A percentile compares a stretch with the other conserved stretches of the same genome.
Evolutionary conservation across 2,797 vertebrate species (phyloP).

Genomic region (Acipenser transmontanus): DNA sequence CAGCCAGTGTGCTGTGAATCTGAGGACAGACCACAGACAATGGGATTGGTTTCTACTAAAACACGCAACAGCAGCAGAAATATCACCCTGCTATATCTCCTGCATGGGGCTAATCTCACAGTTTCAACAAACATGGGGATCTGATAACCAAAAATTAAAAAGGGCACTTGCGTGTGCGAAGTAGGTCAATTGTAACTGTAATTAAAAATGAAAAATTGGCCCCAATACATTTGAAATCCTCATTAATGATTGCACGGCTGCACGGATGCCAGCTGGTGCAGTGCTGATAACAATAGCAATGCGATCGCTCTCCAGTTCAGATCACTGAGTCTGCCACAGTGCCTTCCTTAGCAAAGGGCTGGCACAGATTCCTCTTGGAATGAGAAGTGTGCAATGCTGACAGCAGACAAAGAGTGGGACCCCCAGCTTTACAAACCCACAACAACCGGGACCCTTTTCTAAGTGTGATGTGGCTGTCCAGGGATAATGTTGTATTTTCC

Average conservation of each 20-base stretch:
- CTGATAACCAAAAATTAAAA: constrained; percentile 23
- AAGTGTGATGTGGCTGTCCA: too few relatives aligned
- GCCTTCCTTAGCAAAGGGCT: background rate
- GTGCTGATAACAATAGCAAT: background rate
- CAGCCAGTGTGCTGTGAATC: too few relatives aligned
- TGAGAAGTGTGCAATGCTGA: background rate
- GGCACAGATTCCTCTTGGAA: background rate
- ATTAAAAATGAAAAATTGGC: constrained; percentile 4
- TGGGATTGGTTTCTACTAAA: too few relatives aligned
- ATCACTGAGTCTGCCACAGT: background rate
- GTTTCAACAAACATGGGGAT: background rate
- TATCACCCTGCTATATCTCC: background rate
- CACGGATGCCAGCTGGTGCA: constrained; percentile 4
- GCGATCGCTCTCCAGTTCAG: background rate
- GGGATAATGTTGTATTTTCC: too few relatives aligned
- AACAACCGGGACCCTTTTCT: too few relatives aligned
- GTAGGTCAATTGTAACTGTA: constrained; percentile 41
- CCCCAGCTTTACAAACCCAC: too few relatives aligned
- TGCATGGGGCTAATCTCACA: constrained; percentile 1
- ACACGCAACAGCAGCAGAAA: too few relatives aligned
- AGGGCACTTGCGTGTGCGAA: constrained; percentile 36
- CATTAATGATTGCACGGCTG: background rate
- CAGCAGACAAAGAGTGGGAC: too few relatives aligned
- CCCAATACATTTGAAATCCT: background rate
- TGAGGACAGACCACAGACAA: too few relatives aligned